Evolutionary conservation across 2,797 vertebrate genomes (phyloP).

Genomic region (Staurois parvus): DNA sequence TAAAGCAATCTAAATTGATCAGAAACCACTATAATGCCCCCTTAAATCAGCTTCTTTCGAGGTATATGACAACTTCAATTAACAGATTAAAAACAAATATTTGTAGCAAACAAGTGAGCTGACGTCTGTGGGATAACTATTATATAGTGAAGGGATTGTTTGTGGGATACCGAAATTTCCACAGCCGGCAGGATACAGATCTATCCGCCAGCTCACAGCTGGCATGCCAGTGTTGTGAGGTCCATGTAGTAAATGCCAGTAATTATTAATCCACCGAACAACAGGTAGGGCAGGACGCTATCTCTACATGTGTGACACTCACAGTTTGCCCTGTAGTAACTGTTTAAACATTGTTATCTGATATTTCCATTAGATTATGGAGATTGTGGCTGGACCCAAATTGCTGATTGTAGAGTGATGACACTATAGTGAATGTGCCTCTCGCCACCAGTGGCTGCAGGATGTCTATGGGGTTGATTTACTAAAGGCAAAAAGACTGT

Average conservation of each 20-base stretch:
- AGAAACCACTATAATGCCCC: no score
- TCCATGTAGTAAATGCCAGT: no score
- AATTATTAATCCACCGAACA: not conserved
- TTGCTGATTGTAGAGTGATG: not conserved
- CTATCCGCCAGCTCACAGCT: not conserved
- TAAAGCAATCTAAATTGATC: no score
- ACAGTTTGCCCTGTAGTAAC: not conserved
- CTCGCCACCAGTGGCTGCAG: not conserved
- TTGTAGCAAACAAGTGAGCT: not conserved
- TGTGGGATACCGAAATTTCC: slow-evolving; percentile 20
- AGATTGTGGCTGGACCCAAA: not conserved
- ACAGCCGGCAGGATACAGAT: not conserved
- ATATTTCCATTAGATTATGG: not conserved
- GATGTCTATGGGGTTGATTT: not conserved
- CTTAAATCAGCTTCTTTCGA: no score
- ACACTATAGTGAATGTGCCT: not conserved
- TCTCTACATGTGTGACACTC: not conserved
- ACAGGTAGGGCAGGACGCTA: not conserved
- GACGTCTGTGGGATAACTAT: not conserved
- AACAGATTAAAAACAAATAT: not conserved
- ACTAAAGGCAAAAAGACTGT: no score
- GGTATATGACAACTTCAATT: no score
- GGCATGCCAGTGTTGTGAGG: slow-evolving; percentile 15
- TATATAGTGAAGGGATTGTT: not conserved
- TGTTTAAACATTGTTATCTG: not conserved